Conservation (phyloP, 2,797 vertebrate species). For the Pangasius macronema region DNA sequence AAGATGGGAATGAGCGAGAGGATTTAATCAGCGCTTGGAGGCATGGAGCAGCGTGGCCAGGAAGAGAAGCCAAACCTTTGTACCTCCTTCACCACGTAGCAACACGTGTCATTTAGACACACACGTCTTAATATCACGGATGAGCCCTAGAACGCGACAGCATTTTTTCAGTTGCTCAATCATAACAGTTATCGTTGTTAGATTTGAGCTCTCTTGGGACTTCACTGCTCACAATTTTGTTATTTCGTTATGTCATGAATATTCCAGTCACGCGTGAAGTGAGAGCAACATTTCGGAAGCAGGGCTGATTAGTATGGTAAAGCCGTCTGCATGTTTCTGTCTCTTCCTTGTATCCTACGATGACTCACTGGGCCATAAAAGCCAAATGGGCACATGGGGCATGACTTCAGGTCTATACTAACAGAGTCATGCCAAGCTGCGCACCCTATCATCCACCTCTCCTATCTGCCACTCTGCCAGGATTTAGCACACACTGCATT, state of each 20-base stretch:
- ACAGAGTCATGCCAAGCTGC: slow-evolving; percentile 30
- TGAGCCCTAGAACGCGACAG: too few relatives aligned
- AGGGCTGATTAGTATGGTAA: slow-evolving; percentile 37
- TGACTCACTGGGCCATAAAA: slow-evolving; percentile 32
- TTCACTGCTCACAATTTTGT: background rate
- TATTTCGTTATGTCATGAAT: slow-evolving; percentile 46
- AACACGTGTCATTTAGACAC: slow-evolving; percentile 53
- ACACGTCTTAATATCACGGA: background rate
- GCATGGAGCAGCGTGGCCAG: slow-evolving; percentile 57
- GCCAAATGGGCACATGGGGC: slow-evolving; percentile 10
- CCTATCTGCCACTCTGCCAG: slow-evolving; percentile 34
- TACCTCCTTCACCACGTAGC: slow-evolving; percentile 14
- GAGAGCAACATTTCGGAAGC: slow-evolving; percentile 30
- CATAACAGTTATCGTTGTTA: too few relatives aligned
- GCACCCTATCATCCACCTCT: slow-evolving; percentile 39
- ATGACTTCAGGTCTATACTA: slow-evolving; percentile 25
- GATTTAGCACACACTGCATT: slow-evolving; percentile 28
- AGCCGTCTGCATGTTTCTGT: background rate
- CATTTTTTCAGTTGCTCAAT: too few relatives aligned
- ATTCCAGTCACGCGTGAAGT: slow-evolving; percentile 27
- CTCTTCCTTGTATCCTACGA: background rate
- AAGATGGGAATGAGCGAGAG: slow-evolving; percentile 46
- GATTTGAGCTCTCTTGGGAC: background rate
- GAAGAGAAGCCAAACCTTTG: slow-evolving; percentile 60
- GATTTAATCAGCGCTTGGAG: slow-evolving; percentile 59